phyloP scores from a whole-genome alignment of 2,797 vertebrate species.

The Artibeus lituratus region DNA sequence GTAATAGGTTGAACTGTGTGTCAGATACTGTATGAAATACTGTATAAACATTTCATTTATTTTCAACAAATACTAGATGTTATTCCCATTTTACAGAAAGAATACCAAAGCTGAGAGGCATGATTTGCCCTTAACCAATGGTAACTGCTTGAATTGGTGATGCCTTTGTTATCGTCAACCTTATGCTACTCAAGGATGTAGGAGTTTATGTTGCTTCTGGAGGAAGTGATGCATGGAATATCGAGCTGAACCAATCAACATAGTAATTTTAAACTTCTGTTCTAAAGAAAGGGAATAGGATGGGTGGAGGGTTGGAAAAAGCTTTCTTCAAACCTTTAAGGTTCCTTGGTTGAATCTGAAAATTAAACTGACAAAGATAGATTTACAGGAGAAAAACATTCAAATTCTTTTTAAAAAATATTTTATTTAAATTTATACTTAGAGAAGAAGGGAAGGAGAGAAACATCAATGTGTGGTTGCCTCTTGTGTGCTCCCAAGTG shows the following conservation, averaged over 20 bases:
- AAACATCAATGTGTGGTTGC: too few species aligned
- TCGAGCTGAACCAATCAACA: neutral
- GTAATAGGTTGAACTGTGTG: neutral
- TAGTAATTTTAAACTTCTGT: conserved; percentile 2
- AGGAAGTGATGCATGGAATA: neutral
- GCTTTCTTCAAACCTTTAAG: neutral
- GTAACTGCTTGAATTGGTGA: neutral
- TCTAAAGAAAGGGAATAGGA: neutral
- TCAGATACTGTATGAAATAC: neutral
- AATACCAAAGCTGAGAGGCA: neutral
- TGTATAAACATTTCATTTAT: neutral
- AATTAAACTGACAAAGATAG: neutral
- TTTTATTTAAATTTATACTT: too few species aligned
- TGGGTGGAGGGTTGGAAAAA: neutral
- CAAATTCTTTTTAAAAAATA: neutral
- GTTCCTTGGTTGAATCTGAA: neutral
- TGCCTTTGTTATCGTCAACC: neutral
- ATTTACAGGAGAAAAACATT: neutral
- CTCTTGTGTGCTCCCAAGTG: too few species aligned
- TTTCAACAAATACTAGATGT: neutral
- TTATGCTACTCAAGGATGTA: neutral
- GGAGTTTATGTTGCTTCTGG: neutral
- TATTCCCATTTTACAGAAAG: neutral
- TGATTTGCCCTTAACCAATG: neutral
- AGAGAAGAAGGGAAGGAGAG: too few species aligned